Evolutionary conservation across 2,797 vertebrate species (phyloP), one percentile per base, ranked within the genome.

Genomic region (Myotis daubentonii): DNA sequence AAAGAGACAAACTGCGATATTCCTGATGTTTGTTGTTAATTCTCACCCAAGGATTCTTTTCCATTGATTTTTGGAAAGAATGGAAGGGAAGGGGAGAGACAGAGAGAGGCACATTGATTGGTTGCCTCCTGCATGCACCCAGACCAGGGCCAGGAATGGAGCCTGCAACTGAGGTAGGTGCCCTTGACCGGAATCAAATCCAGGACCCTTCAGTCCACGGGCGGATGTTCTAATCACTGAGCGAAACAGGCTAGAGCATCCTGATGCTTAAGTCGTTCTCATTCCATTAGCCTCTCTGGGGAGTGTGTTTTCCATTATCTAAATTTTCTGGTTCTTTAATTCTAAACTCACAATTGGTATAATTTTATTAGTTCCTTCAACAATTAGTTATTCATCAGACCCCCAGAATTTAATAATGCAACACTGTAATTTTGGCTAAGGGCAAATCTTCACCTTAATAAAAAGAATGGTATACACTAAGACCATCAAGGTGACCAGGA

Each of bases 281-380:
- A 65, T 71, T 79, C 33, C 60, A 36, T 68, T 38, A 66, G 53
- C 15, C 30, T 92, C 41, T 51, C 51, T 22, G 17, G n/a, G 33
- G 38, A 75, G 16, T 49, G 28, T 76, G 19, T 53, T 79, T 86
- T 60, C 81, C 60, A 80, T 57, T 89, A 70, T 85, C 90, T 76
- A 82, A 91, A 76, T 20, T 81, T 94, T 94, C 16, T 60, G 10
- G 2, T 80, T 91, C 38, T 87, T 83, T 83, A 91, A 76, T 71
- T 20, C 49, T 75, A 41, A 89, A 94, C 53, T 89, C 44, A 44
- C n/a, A 71, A 65, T 76, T 70, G n/a, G 60, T n/a, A 72, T 74
- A 28, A 71, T 72, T 88, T 53, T 33, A 53, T 87, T 70, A 49
- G 78, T 92, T 92, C 87, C 57, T 89, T 95, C 17, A 93, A 53